Evolutionary conservation across 1,140 invertebrate species (phyloP), one percentile per base, ranked within the genome.

Genomic region (Hyphantria cunea): DNA sequence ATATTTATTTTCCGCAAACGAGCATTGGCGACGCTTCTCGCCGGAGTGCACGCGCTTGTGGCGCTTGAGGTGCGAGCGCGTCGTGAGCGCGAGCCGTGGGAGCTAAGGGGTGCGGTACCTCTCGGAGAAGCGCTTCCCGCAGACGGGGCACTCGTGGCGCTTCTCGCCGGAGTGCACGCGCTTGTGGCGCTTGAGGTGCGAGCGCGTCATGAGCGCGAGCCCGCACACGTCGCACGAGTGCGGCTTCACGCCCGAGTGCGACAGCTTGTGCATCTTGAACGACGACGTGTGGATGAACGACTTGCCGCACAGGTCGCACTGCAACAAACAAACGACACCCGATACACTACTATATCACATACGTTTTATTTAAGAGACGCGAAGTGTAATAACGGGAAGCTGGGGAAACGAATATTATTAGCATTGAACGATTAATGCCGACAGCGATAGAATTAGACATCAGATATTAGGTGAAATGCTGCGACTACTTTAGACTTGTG

Each of bases 241-340:
- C 55, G 92, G 91, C 84, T 94, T 94, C 66, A 93, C 82, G 25
- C 93, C 93, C 37, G 92, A 93, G 82, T 94, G 93, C 41, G 92
- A 93, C 68, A 94, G 80, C 78, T 91, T 92, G 80, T 94, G 94
- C 91, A 94, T 94, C 74, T 93, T 93, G 81, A 94, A 94, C 10
- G 93, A 94, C 41, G 93, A 94, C 67, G 94, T 94, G 90, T 95
- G 93, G 58, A 94, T 89, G 82, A 94, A 95, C 54, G 93, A 92
- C 87, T 94, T 94, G 33, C 93, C 93, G 89, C 94, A 95, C 50
- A 93, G 71, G 75, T 94, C 93, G 77, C 94, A 95, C 86, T 93
- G 86, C 58, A 62, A 69, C 39, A 17, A 25, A 49, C 5, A 39
- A 37, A 6, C 11, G 13, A 56, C 8, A 52, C 5, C 6, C 13